Evolutionary conservation across 2,113 vertebrate species (phyloP).

Genomic region (Pedetes capensis): DNA sequence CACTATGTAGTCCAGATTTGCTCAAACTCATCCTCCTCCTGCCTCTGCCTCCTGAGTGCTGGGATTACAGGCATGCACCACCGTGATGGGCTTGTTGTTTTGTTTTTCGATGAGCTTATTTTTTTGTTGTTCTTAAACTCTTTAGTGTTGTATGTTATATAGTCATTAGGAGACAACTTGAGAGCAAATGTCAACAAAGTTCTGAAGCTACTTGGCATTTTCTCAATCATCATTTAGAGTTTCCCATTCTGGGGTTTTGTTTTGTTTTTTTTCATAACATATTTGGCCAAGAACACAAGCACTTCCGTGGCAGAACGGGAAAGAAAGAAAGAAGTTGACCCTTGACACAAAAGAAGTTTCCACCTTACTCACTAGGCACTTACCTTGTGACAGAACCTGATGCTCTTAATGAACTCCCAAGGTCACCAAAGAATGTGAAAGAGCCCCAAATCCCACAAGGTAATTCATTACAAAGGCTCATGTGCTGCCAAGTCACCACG

Average conservation of each 20-base stretch:
- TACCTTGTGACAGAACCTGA: not conserved
- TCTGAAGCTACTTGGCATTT: conserved; percentile 29
- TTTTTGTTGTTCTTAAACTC: not conserved
- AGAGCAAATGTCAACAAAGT: not conserved
- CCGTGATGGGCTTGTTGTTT: not conserved
- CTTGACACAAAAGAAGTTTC: too few relatives aligned
- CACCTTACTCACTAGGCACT: not conserved
- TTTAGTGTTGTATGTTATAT: not conserved
- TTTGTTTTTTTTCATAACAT: not conserved
- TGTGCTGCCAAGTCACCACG: not conserved
- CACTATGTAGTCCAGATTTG: not conserved
- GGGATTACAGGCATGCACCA: not conserved
- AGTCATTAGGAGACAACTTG: not conserved
- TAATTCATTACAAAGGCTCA: not conserved
- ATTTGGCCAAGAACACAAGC: not conserved
- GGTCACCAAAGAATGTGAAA: conserved; percentile 6
- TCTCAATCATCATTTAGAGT: conserved; percentile 39
- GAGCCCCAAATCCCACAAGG: not conserved
- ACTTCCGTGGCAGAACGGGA: conserved; percentile 25
- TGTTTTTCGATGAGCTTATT: not conserved
- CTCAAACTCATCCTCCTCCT: not conserved
- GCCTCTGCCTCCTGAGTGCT: not conserved
- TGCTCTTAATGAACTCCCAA: conserved; percentile 29
- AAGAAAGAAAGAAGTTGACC: conserved; percentile 46
- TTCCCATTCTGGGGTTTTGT: conserved; percentile 31